Percentiles rank a stretch among this genome's conserved stretches.
These are phyloP conservation scores for Fulica atra DNA, from an alignment of 2,113 vertebrate genomes.

Conservation along the genomic window DNA sequence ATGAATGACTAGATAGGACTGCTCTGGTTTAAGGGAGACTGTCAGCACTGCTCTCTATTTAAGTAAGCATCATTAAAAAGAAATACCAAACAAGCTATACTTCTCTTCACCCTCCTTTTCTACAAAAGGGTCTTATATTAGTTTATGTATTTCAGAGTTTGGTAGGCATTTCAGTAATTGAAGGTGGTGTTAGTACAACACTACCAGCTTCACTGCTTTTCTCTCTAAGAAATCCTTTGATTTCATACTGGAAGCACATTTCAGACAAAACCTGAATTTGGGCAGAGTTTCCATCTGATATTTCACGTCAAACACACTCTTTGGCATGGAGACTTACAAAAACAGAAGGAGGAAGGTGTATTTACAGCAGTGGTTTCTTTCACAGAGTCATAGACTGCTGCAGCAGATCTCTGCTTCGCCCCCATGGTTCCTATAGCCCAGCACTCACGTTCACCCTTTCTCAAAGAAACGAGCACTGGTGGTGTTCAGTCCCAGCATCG, in stretches of 20 bases:
- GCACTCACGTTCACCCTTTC: neutral
- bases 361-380: neutral
- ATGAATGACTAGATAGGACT: neutral
- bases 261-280: neutral
- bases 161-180: neutral
- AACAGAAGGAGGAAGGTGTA: neutral
- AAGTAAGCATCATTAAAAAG: neutral
- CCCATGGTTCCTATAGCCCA: neutral
- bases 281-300: neutral
- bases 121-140: neutral
- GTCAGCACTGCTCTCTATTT: neutral
- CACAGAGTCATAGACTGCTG: neutral
- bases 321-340: neutral
- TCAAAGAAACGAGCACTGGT: neutral
- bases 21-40: neutral
- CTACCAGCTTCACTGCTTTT: neutral
- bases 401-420: neutral
- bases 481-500: rapidly evolving
- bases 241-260: neutral
- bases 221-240: neutral
- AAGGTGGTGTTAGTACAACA: neutral
- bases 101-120: neutral
- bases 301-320: neutral
- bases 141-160: neutral
- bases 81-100: neutral